Evolutionary conservation across 2,113 vertebrate species (phyloP).

Genomic region (Danionella cerebrum): DNA sequence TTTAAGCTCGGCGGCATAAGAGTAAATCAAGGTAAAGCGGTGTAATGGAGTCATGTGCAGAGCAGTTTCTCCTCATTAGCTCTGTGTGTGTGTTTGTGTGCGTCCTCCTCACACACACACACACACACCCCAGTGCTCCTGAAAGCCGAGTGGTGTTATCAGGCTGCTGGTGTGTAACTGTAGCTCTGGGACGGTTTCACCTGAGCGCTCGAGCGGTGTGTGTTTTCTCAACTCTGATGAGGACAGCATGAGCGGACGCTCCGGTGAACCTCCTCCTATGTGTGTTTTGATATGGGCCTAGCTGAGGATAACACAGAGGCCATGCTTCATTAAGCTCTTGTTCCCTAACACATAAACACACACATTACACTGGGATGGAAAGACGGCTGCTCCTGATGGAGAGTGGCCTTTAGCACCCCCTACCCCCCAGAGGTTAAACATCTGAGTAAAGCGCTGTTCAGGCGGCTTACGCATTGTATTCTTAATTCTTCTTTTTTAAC

Average conservation of each 20-base stretch:
- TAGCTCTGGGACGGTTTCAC: constrained; percentile 30
- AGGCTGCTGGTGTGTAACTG: constrained; percentile 50
- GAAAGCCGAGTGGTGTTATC: constrained; percentile 52
- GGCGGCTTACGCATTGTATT: too few species aligned
- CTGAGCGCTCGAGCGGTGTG: not conserved
- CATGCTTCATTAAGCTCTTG: constrained; percentile 9
- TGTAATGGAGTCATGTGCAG: not conserved
- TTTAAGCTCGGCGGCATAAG: too few species aligned
- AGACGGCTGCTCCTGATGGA: not conserved
- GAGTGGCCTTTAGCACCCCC: not conserved
- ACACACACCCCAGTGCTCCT: constrained; percentile 32
- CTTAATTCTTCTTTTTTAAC: too few species aligned
- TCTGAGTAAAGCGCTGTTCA: too few species aligned
- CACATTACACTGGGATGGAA: not conserved
- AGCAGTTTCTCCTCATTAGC: constrained; percentile 31
- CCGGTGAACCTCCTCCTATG: not conserved
- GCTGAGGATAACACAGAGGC: constrained; percentile 2
- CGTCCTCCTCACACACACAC: constrained; percentile 19
- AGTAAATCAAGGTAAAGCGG: not conserved
- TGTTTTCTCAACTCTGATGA: constrained; percentile 13
- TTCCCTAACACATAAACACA: not conserved
- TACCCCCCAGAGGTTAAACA: too few species aligned
- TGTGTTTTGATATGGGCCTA: constrained; percentile 12
- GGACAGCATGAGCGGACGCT: constrained; percentile 9
- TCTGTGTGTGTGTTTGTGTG: too few species aligned